Conservation (phyloP, 2,113 vertebrate species). For the Rhizomys pruinosus region DNA sequence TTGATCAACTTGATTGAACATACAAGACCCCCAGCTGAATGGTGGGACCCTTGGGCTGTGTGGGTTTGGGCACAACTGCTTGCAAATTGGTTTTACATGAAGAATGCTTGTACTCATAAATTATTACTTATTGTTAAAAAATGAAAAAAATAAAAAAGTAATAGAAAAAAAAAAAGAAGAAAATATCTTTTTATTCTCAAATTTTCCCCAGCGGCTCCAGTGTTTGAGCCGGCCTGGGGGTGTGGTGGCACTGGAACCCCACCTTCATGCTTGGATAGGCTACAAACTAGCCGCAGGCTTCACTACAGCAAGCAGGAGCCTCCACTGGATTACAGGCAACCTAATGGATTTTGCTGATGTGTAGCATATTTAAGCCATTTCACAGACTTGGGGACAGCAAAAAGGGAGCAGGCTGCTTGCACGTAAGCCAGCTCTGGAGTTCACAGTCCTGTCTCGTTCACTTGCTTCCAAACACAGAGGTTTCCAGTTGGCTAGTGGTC, state of each 20-base stretch:
- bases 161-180: slow-evolving; percentile 43
- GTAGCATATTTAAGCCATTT: background rate
- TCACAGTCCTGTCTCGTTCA: background rate
- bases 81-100: no score
- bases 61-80: no score
- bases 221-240: background rate
- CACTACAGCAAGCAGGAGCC: background rate
- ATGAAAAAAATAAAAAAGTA: no score
- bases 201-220: background rate
- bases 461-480: background rate
- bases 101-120: no score
- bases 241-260: background rate
- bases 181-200: slow-evolving; percentile 14
- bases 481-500: background rate
- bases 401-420: background rate
- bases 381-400: background rate
- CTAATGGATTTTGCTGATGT: background rate
- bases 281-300: background rate
- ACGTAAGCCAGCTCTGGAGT: background rate
- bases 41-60: no score
- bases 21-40: no score
- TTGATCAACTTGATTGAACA: no score
- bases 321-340: background rate
- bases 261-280: background rate
- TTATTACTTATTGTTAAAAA: no score